Base-by-base conservation (phyloP, 2,888 invertebrate genomes). In the Macrophya annulata region DNA sequence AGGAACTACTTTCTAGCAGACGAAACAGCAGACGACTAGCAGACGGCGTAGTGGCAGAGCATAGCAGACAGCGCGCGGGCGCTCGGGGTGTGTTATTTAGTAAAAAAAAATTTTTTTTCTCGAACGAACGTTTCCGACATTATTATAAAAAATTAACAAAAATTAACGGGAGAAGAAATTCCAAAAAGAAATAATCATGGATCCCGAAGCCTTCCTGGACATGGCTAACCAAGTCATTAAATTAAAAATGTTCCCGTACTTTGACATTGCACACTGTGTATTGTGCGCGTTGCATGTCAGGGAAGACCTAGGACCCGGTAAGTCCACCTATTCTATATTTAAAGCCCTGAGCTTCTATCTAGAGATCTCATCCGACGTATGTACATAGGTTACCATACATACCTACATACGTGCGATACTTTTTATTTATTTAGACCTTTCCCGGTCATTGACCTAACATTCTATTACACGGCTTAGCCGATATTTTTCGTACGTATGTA, bases 221-320 rank as follows among this genome's bases (percentile, higher is more conserved):
- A 96, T 99, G 96, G 99, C 99, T 95, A 99, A 99, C 95, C 98
- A 98, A 96, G 98, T 99, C 95, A 98, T 99, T 91, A 99, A 99
- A 94, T 95, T 99, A 90, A 99, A 99, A 96, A 99, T 99, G 99
- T 99, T 97, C 93, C 99, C 99, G 85, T 99, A 99, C 95, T 99
- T 99, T 94, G 99, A 99, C 94, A 97, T 99, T 91, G 99, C 99
- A 90, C 99, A 99, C 95, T 98, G 98, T 94, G 96, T 98, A 91
- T 95, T 99, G 90, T 98, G 98, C 95, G 98, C 99, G 92, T 95
- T 99, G 91, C 97, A 98, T 91, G 99, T 99, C 89, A 96, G 99
- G 92, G 99, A 99, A 94, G 99, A 99, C 95, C 95, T 99, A 92
- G 98, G 98, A 91, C 95, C 96, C 93, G 98, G 98, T 97, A 95